phyloP scores from a whole-genome alignment of 2,888 invertebrate species.

The Clunio marinus region DNA sequence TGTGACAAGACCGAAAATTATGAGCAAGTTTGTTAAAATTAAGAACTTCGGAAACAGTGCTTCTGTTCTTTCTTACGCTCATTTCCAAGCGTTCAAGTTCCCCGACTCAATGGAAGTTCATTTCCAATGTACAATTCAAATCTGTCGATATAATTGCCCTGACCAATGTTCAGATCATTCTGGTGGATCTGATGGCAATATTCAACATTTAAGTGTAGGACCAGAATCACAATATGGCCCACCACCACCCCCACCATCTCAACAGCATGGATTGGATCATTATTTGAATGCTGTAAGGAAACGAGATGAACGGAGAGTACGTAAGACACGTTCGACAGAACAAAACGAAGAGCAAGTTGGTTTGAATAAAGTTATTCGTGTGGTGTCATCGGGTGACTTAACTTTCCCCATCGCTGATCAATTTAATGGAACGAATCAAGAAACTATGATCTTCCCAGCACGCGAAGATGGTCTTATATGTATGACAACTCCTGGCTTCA shows the following conservation, averaged over 20 bases:
- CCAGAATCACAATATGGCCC: slow-evolving; percentile 67
- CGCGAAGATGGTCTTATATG: slow-evolving; percentile 71
- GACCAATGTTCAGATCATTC: slow-evolving; percentile 76
- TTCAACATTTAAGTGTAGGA: slow-evolving; percentile 54
- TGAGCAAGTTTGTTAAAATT: slow-evolving; percentile 91
- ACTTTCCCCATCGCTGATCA: slow-evolving; percentile 75
- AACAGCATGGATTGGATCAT: slow-evolving; percentile 54
- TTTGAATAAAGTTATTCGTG: slow-evolving; percentile 81
- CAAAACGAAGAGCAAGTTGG: slow-evolving; percentile 77
- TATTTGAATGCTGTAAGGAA: slow-evolving; percentile 56
- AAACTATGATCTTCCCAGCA: slow-evolving; percentile 69
- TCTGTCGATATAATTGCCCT: slow-evolving; percentile 87
- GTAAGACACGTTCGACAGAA: slow-evolving; percentile 60
- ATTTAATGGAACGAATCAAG: slow-evolving; percentile 57
- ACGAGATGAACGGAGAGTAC: slow-evolving; percentile 67
- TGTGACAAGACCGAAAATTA: slow-evolving; percentile 84
- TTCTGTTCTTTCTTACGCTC: slow-evolving; percentile 84
- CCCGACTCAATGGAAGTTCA: slow-evolving; percentile 96
- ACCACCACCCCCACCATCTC: slow-evolving; percentile 55
- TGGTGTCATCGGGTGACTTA: slow-evolving; percentile 86
- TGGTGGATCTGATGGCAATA: slow-evolving; percentile 52
- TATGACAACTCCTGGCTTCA: slow-evolving; percentile 92
- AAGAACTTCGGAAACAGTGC: slow-evolving; percentile 93
- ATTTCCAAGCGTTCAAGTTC: slow-evolving; percentile 94
- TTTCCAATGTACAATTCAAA: slow-evolving; percentile 92